Percentiles rank a stretch among this genome's conserved stretches.
These are phyloP conservation scores for Periophthalmus modestus DNA, from an alignment of 2,113 vertebrate species.

Conservation along the genomic window DNA sequence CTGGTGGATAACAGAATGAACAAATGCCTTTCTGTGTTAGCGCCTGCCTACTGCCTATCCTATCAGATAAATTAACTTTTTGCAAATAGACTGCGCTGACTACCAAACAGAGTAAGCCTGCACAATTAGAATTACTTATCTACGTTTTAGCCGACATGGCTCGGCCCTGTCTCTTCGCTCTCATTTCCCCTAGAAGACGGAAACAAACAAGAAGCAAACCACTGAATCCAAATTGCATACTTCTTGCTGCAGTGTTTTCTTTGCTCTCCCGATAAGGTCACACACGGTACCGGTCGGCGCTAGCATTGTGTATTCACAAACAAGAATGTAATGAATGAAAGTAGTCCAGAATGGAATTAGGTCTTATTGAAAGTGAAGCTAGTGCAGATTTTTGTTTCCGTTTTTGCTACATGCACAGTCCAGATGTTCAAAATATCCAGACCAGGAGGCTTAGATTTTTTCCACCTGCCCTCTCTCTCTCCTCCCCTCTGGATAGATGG, in stretches of 20 bases:
- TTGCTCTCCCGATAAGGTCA: constrained; percentile 37
- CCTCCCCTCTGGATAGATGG: constrained; percentile 21
- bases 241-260: constrained; percentile 36
- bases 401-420: constrained; percentile 41
- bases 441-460: constrained; percentile 35
- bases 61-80: constrained; percentile 89
- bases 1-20: constrained; percentile 80
- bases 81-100: constrained; percentile 78
- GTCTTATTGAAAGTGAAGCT: constrained; percentile 40
- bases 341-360: constrained; percentile 33
- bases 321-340: constrained; percentile 54
- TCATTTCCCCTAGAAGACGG: constrained; percentile 40
- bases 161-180: constrained; percentile 28
- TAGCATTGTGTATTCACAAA: constrained; percentile 38
- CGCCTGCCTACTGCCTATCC: constrained; percentile 77
- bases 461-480: constrained; percentile 16
- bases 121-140: constrained; percentile 76
- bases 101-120: constrained; percentile 65
- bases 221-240: constrained; percentile 65
- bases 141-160: too few species aligned
- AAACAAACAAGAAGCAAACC: constrained; percentile 70
- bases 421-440: constrained; percentile 51
- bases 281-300: constrained; percentile 22
- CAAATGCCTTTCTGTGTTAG: constrained; percentile 76
- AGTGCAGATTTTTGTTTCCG: constrained; percentile 41